Conservation (phyloP, 2,888 invertebrate genomes). For the Elegia similella region DNA sequence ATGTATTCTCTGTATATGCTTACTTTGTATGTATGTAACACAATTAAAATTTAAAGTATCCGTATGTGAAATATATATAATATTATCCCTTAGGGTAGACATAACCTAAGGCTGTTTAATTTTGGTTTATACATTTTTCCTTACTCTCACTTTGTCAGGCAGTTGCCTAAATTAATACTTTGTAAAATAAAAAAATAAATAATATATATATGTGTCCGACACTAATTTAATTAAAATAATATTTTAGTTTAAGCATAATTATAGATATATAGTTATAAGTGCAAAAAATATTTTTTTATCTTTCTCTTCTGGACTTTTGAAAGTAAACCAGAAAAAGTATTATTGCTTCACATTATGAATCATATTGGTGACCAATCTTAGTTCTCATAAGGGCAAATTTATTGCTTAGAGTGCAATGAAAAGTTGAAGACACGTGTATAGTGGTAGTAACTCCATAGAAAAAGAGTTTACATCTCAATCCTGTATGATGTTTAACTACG, state of each 20-base stretch:
- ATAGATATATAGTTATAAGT: background rate
- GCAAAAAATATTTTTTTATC: background rate
- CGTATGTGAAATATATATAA: too few species aligned
- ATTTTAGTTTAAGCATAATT: background rate
- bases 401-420: background rate
- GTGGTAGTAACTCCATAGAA: background rate
- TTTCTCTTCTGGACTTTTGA: background rate
- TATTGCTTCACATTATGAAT: background rate
- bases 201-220: background rate
- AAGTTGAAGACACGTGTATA: background rate
- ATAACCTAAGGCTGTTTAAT: too few species aligned
- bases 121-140: background rate
- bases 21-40: too few species aligned
- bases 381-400: background rate
- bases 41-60: too few species aligned
- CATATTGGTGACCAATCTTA: background rate
- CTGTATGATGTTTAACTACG: background rate
- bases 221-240: background rate
- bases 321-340: background rate
- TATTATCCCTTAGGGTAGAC: too few species aligned
- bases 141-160: background rate
- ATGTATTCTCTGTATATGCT: too few species aligned
- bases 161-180: background rate
- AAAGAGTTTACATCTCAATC: background rate
- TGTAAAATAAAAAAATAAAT: too few species aligned